phyloP scores from a whole-genome alignment of 2,888 invertebrate genomes.

The Dryomyza anilis region DNA sequence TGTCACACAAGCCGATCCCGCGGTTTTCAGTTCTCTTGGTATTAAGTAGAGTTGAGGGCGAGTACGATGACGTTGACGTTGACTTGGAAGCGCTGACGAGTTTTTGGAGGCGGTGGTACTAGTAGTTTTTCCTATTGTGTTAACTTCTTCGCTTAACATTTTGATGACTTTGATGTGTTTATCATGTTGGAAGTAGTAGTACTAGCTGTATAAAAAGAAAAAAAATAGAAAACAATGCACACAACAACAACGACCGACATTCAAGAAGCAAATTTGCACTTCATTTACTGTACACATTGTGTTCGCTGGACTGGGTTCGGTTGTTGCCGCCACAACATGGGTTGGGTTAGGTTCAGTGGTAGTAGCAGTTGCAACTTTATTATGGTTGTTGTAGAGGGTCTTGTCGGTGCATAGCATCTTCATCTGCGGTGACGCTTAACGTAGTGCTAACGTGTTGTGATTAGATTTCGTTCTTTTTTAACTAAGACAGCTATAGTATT shows the following conservation, averaged over 20 bases:
- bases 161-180: slow-evolving; percentile 36
- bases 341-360: background rate
- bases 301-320: too few relatives aligned
- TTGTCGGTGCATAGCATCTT: background rate
- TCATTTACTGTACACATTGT: slow-evolving; percentile 26
- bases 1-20: background rate
- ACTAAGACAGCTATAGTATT: too few relatives aligned
- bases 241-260: slow-evolving; percentile 9
- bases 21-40: too few relatives aligned
- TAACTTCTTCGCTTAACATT: slow-evolving; percentile 34
- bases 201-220: too few relatives aligned
- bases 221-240: slow-evolving; percentile 24
- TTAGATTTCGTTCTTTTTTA: too few relatives aligned
- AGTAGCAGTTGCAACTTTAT: too few relatives aligned
- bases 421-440: too few relatives aligned
- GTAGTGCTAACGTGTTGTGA: too few relatives aligned
- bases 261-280: slow-evolving; percentile 31
- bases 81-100: background rate
- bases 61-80: background rate
- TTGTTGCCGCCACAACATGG: slow-evolving; percentile 2
- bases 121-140: slow-evolving; percentile 25
- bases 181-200: too few relatives aligned
- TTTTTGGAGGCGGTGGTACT: background rate
- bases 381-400: background rate
- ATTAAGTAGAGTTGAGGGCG: too few relatives aligned